These are phyloP conservation scores for Phortica okadai DNA, from an alignment of 2,888 invertebrate genomes.

Conservation along the genomic window DNA sequence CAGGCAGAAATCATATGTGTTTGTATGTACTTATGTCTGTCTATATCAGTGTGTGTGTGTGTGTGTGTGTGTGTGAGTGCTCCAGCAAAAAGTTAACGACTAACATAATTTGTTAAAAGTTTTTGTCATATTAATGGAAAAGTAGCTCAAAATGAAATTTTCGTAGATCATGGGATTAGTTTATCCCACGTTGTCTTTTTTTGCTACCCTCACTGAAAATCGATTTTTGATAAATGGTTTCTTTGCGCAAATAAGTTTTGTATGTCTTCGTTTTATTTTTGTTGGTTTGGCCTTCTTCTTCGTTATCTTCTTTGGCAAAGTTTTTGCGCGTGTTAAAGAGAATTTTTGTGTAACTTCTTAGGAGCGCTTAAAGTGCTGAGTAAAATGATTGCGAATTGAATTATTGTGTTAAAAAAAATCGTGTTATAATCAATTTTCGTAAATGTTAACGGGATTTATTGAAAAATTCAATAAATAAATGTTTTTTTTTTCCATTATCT, in stretches of 20 bases:
- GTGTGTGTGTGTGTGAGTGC: background rate
- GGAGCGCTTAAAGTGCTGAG: no score
- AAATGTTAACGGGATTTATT: no score
- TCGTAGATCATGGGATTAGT: conserved; percentile 59
- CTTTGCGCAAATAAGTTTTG: background rate
- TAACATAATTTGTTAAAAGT: conserved; percentile 68
- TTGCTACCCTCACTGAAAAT: background rate
- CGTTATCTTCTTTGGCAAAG: background rate
- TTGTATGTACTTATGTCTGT: no score
- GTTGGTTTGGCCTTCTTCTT: background rate
- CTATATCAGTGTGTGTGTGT: background rate
- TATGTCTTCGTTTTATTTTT: background rate
- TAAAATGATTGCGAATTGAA: no score
- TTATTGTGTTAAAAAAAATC: no score
- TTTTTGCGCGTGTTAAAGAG: background rate
- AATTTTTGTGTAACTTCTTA: no score
- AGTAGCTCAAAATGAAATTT: conserved; percentile 57
- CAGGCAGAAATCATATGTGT: conserved; percentile 9
- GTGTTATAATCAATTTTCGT: no score
- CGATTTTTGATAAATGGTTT: conserved; percentile 8
- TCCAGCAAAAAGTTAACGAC: conserved; percentile 46
- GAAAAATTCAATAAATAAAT: no score
- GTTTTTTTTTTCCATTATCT: no score
- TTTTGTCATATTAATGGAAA: conserved; percentile 68
- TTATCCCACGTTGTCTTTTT: background rate